Conservation (phyloP, 1,140 invertebrate genomes). For the Acyrthosiphon pisum region DNA sequence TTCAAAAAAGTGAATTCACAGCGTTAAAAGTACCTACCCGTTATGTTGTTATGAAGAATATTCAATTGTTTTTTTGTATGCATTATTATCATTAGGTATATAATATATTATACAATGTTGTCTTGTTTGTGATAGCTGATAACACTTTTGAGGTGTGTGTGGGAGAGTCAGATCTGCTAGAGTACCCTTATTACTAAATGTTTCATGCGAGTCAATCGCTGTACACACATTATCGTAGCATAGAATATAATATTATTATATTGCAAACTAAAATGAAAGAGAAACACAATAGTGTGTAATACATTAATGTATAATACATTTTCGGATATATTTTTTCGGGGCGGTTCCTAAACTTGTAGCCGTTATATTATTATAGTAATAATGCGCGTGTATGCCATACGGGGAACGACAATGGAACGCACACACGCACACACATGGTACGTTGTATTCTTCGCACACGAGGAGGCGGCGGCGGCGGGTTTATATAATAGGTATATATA, state of each 20-base stretch:
- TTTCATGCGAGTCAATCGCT: not conserved
- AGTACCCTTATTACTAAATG: not conserved
- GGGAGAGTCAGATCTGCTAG: not conserved
- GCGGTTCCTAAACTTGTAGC: not conserved
- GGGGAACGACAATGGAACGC: not conserved
- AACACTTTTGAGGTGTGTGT: not conserved
- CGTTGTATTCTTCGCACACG: not conserved
- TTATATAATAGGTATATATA: constrained; percentile 14
- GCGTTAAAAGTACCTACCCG: too few relatives aligned
- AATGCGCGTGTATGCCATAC: not conserved
- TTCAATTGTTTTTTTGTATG: not conserved
- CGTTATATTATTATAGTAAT: not conserved
- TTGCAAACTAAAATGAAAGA: not conserved
- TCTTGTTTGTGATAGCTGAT: not conserved
- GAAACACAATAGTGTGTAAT: not conserved
- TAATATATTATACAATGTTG: not conserved
- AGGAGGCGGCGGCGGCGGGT: not conserved
- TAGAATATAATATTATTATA: not conserved
- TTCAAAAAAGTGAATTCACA: too few relatives aligned
- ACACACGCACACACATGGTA: not conserved
- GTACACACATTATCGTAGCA: not conserved
- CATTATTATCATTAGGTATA: not conserved
- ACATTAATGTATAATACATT: not conserved
- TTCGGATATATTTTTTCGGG: not conserved
- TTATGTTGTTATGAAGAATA: too few relatives aligned